Evolutionary conservation across 1,140 invertebrate genomes (phyloP), one percentile per base, ranked within the genome.

Genomic region (Penaeus vannamei): DNA sequence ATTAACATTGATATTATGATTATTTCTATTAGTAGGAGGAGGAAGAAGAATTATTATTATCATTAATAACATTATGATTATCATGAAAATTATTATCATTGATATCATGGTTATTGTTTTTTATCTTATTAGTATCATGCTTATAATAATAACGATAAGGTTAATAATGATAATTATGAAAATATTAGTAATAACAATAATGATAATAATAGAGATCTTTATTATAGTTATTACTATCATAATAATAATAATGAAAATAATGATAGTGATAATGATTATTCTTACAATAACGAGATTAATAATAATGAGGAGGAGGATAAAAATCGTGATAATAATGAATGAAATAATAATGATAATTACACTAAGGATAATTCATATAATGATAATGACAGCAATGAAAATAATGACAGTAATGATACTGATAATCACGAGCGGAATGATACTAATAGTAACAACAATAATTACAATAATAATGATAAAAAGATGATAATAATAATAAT

Each of bases 361-460:
- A 36, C 10, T 80, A 42, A 80, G 42, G 14, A 36, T 23, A 42
- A 36, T 14, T 14, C 2, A 80, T 80, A 64, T 66, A 5, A 66
- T 66, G 5, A 66, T 66, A 66, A 5, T 66, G 26, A 66, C 5
- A 5, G 5, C 5, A 64, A 64, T 64, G n/a, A 64, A 19, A n/a
- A 64, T 64, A 64, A 64, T 64, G n/a, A 64, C n/a, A 64, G n/a
- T 64, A 19, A 64, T n/a, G 17, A 64, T n/a, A 19, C 17, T n/a
- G 17, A 64, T n/a, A 19, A 64, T n/a, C 32, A 26, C 14, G 20
- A 26, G 20, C 12, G n/a, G 42, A 69, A 10, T 69, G 10, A 10
- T 69, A 42, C 14, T 81, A 81, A 23, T 81, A 42, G 36, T 81
- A 42, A 36, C 59, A 81, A 46, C 59, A 42, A 81, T 81, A 42